phyloP scores from a whole-genome alignment of 2,797 vertebrate genomes.

The Sebastes steindachneri region DNA sequence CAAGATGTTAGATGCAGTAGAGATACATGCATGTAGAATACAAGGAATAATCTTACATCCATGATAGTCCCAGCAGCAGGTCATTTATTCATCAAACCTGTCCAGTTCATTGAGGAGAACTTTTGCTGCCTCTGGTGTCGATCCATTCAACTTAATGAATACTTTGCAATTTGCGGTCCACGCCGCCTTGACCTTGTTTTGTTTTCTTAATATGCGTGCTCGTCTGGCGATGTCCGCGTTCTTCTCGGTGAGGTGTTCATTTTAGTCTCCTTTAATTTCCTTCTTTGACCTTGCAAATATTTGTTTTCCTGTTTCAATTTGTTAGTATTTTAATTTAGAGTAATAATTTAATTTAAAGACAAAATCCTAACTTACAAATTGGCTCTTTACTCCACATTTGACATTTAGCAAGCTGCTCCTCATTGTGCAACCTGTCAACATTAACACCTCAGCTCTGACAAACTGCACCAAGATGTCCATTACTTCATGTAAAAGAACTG shows the following conservation, averaged over 20 bases:
- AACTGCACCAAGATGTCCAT: neutral
- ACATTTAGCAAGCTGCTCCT: neutral
- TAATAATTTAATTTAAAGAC: neutral
- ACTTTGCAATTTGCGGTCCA: too few relatives aligned
- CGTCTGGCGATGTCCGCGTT: too few relatives aligned
- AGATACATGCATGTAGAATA: too few relatives aligned
- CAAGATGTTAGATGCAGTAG: too few relatives aligned
- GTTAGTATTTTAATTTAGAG: neutral
- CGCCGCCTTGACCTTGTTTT: rapidly evolving
- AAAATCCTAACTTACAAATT: neutral
- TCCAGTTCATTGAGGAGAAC: too few relatives aligned
- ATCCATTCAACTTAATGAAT: too few relatives aligned
- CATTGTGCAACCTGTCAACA: neutral
- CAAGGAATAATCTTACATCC: too few relatives aligned
- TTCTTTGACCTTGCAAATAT: neutral
- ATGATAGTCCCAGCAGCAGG: too few relatives aligned
- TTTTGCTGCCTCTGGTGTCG: rapidly evolving
- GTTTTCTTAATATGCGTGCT: too few relatives aligned
- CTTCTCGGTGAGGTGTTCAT: too few relatives aligned
- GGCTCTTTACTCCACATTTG: neutral
- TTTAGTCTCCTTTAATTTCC: too few relatives aligned
- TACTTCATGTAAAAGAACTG: neutral
- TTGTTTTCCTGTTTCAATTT: neutral
- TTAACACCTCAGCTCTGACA: neutral
- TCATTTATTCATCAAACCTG: too few relatives aligned